Evolutionary conservation across 1,140 invertebrate species (phyloP).

Genomic region (Apocrypta bakeri): DNA sequence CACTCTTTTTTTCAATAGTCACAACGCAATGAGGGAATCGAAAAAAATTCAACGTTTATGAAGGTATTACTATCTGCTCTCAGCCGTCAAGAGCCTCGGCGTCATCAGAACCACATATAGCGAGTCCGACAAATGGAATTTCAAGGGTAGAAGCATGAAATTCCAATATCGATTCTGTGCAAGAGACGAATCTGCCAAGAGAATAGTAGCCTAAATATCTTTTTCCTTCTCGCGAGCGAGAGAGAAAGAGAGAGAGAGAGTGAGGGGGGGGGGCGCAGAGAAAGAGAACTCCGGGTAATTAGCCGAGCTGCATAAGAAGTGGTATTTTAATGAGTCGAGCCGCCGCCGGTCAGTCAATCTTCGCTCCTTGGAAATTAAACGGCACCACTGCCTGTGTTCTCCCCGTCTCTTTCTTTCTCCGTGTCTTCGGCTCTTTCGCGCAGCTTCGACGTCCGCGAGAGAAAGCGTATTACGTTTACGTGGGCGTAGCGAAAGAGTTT

Average conservation of each 20-base stretch:
- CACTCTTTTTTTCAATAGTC: too few relatives aligned
- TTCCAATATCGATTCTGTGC: conserved; percentile 52
- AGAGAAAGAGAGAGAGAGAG: background rate
- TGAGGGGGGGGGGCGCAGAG: too few relatives aligned
- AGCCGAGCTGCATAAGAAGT: conserved; percentile 69
- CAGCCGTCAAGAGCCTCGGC: background rate
- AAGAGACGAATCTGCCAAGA: conserved; percentile 19
- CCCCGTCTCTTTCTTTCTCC: conserved; percentile 24
- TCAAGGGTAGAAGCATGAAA: conserved; percentile 50
- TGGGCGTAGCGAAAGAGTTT: conserved; percentile 57
- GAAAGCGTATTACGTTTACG: conserved; percentile 48
- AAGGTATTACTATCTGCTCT: conserved; percentile 12
- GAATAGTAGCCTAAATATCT: conserved; percentile 59
- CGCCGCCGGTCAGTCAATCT: conserved; percentile 64
- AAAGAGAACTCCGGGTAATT: conserved; percentile 56
- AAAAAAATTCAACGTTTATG: conserved; percentile 29
- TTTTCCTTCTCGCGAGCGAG: conserved; percentile 46
- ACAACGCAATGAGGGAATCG: too few relatives aligned
- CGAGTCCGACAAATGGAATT: conserved; percentile 36
- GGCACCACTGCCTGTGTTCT: conserved; percentile 54
- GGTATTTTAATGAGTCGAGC: conserved; percentile 71
- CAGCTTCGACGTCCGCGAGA: background rate
- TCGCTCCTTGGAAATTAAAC: conserved; percentile 63
- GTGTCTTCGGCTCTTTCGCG: background rate
- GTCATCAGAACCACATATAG: background rate